Base-by-base conservation (phyloP, 2,888 invertebrate species). In the Leptopterna dolabrata region DNA sequence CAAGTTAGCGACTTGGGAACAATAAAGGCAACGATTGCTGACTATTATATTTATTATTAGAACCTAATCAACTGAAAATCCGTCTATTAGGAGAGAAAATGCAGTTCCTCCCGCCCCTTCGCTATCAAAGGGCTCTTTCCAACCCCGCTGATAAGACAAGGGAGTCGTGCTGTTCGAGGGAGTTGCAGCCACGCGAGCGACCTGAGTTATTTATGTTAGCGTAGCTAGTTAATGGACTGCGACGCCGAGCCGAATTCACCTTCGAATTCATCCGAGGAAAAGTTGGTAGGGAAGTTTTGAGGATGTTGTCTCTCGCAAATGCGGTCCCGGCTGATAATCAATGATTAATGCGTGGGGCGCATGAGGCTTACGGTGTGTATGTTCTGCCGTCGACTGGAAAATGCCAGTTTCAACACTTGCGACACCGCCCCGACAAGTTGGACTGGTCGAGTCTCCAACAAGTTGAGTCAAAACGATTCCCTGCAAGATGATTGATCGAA, bases 181-280 rank as follows among this genome's bases (percentile, higher is more conserved):
- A 36, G 73, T 30, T 73, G 36, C 41, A 73, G 41, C 73, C 73
- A 73, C 73, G 73, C 73, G 73, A 73, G 73, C 41, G 11, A 36
- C 36, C 73, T 19, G 30, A 73, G 73, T 73, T 73, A 73, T 73
- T 73, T 73, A 73, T 73, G 73, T 73, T 73, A 29, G 73, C 36
- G 73, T 73, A 73, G 73, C n/a, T 36, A 36, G 41, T 73, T 30
- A 73, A 73, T 41, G 63, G 63, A 24, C 63, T 63, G 63, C 63
- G 63, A 63, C 63, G 63, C 63, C 63, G 24, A 13, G 24, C 63
- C 63, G 24, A 63, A 63, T 24, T 63, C 63, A 19, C 51, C n/a
- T n/a, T n/a, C 51, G 4, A 63, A 19, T 63, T n/a, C 24, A n/a
- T 63, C 36, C 36, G 36, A 4, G 13, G 55, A 55, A 55, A 55